Evolutionary conservation across 2,797 vertebrate species (phyloP), one percentile per base, ranked within the genome.

Genomic region (Gila robusta): DNA sequence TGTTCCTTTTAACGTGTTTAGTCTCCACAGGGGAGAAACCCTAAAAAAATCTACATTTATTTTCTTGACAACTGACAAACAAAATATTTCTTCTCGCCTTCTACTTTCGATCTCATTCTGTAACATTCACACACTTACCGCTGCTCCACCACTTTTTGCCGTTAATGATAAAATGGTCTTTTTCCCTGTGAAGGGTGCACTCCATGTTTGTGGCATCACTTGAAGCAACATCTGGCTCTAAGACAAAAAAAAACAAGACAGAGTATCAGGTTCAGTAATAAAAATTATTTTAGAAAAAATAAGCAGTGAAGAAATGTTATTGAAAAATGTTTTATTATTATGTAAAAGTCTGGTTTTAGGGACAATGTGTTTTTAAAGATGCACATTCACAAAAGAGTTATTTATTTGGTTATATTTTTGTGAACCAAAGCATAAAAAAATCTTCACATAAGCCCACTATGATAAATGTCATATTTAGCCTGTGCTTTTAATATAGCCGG

Each of bases 111-210:
- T 62, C 17, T 52, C 11, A 8, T 62, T 44, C 26, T 44, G 35
- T 39, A 8, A 35, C 12, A 49, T 72, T 59, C 47, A 56, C 5
- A 73, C n/a, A 96, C 97, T 94, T 88, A 99, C 98, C 97, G 54
- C 97, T 98, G 94, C 95, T 97, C 98, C 98, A 99, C 98, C 97
- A 99, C 84, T 99, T 99, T 94, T 95, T 98, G 90, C 98, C 98
- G 1, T 96, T 95, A 59, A 99, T 92, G 52, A 98, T 37, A 0
- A 96, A 98, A 89, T 82, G 89, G 56, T 94, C 93, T n/a, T 92
- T 94, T 0, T 97, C 96, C 82, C 86, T 93, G 21, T 84, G 87
- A 39, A 99, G 94, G 79, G 90, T 96, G 84, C 97, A 98, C 69
- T 96, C 93, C 89, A 98, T 97, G 90, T 98, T 99, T 81, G 97